Evolutionary conservation across 2,113 vertebrate genomes (phyloP).

Genomic region (Varanus salvator): DNA sequence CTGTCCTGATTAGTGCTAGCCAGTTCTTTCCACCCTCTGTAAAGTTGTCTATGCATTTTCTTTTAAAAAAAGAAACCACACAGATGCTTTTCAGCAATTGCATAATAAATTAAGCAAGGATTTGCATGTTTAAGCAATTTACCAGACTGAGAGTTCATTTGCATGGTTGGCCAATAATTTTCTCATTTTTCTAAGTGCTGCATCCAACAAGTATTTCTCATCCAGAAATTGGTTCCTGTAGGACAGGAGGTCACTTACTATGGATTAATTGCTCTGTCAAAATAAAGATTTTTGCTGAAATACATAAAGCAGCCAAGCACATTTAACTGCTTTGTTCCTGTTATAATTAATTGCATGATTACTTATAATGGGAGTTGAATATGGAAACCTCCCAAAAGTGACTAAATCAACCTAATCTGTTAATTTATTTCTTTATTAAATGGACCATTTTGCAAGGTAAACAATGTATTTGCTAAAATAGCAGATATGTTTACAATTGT

Average conservation of each 20-base stretch:
- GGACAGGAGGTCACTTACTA: conserved; percentile 8
- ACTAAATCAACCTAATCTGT: not conserved
- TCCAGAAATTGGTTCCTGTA: conserved; percentile 22
- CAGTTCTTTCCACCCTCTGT: not conserved
- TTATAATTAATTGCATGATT: conserved; percentile 26
- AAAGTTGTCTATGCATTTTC: not conserved
- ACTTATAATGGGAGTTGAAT: not conserved
- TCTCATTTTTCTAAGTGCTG: conserved; percentile 22
- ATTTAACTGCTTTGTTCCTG: conserved; percentile 13
- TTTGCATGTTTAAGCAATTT: conserved; percentile 7
- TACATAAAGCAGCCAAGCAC: not conserved
- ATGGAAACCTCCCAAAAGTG: not conserved
- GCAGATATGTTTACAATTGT: not conserved
- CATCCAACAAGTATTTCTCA: conserved; percentile 12
- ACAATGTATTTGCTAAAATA: conserved; percentile 2
- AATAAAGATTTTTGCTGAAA: conserved; percentile 25
- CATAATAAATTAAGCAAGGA: conserved; percentile 8
- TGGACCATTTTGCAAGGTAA: conserved; percentile 2
- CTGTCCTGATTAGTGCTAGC: not conserved
- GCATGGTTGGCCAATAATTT: not conserved
- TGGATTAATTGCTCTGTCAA: not conserved
- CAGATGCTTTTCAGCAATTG: not conserved
- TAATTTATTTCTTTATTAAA: conserved; percentile 22
- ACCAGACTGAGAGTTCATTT: conserved; percentile 6
- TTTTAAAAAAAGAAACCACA: not conserved